Conservation (phyloP, 2,113 vertebrate genomes). For the Haemorhous mexicanus region DNA sequence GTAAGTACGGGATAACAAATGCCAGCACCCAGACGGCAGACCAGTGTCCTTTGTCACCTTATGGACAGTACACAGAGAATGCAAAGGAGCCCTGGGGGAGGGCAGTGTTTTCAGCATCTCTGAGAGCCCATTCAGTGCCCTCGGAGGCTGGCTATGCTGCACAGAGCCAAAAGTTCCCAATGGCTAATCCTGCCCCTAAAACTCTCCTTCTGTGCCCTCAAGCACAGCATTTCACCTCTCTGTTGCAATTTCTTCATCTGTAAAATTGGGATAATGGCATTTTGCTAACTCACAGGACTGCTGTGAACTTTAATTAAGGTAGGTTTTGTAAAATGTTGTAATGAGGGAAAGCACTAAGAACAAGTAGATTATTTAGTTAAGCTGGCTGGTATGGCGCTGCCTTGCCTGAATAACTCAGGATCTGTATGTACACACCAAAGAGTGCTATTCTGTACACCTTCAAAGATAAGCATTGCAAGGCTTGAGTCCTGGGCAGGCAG, state of each 20-base stretch:
- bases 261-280: conserved; percentile 60
- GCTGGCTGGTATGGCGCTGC: not conserved
- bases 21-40: not conserved
- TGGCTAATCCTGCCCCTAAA: not conserved
- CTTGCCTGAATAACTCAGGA: not conserved
- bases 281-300: conserved; percentile 25
- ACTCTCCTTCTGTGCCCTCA: not conserved
- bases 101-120: not conserved
- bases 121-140: not conserved
- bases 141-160: not conserved
- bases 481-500: not conserved
- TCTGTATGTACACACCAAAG: not conserved
- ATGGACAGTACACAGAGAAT: not conserved
- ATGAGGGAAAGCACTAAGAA: conserved; percentile 42
- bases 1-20: not conserved
- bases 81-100: not conserved
- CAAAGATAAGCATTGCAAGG: not conserved
- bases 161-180: not conserved
- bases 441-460: not conserved
- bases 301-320: conserved; percentile 53
- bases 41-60: not conserved
- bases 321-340: conserved; percentile 40
- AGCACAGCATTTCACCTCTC: conserved; percentile 27
- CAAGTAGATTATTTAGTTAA: conserved; percentile 23
- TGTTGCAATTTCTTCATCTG: conserved; percentile 47